Base-by-base conservation (phyloP, 2,113 vertebrate genomes). In the Campylorhamphus procurvoides region DNA sequence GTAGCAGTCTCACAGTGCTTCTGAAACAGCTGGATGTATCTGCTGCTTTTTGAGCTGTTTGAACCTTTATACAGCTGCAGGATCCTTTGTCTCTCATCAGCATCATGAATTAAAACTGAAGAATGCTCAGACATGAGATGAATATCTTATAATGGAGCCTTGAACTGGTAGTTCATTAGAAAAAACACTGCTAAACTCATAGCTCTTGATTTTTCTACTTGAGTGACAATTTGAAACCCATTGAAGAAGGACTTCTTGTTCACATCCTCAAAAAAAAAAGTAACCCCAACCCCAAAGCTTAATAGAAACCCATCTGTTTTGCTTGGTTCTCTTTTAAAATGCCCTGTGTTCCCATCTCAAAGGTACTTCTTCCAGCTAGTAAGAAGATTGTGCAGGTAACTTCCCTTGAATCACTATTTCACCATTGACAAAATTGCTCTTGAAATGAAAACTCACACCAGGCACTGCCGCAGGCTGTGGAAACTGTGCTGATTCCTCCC, bases 61-160 rank as follows among this genome's bases (percentile, higher is more conserved):
- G 69, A 89, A 79, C 71, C 87, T 87, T 17, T 42, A 17, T 76
- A 76, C 81, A 96, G 82, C 78, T 93, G 82, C 79, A 77, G 59
- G 39, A 80, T 93, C 56, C 29, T 91, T 84, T 60, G 53, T 94
- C 68, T 92, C 87, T 64, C 84, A 42, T 50, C 86, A 78, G n/a
- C 35, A 71, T 58, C 46, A 44, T 87, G 76, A 89, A 46, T 93
- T 62, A 87, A 87, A 68, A 42, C 62, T 77, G 78, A 79, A 74
- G 84, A 89, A 66, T 49, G 40, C 23, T 78, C 27, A 62, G 84
- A 75, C n/a, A 46, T 39, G 50, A 94, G 80, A 64, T 71, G 75
- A 90, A 56, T 89, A 7, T 62, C 35, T 81, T 74, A 29, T 62
- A 55, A 92, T 47, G 40, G 68, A 91, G 66, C 22, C 37, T 62